Percentiles rank a stretch among this genome's conserved stretches.
phyloP scores from a whole-genome alignment of 2,888 invertebrate species.

The Drosophila maculinotata region DNA sequence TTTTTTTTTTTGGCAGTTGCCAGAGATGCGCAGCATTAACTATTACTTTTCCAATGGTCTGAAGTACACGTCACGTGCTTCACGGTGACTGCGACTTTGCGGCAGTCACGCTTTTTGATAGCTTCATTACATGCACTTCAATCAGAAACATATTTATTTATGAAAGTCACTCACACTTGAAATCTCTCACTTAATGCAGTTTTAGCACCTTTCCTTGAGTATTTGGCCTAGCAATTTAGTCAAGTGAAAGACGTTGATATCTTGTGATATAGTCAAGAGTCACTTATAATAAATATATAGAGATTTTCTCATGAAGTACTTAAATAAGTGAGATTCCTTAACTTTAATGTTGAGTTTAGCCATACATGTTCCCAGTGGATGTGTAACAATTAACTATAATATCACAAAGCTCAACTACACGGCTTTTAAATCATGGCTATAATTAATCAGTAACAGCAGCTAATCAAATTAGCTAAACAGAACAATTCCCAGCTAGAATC shows the following conservation, averaged over 20 bases:
- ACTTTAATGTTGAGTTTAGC: background rate
- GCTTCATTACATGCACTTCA: constrained; percentile 32
- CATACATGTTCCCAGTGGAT: background rate
- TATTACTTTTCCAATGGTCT: constrained; percentile 10
- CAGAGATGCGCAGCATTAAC: constrained; percentile 25
- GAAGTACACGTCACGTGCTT: constrained; percentile 24
- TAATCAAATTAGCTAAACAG: background rate
- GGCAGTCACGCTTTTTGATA: constrained; percentile 37
- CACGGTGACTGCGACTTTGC: constrained; percentile 9
- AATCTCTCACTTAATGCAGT: constrained; percentile 8
- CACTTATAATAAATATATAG: constrained; percentile 3
- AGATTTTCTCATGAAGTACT: background rate
- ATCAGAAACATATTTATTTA: constrained; percentile 23
- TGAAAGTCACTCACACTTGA: constrained; percentile 35
- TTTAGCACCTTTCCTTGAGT: constrained; percentile 10
- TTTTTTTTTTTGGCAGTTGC: background rate
- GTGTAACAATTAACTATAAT: too few species aligned
- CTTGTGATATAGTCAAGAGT: constrained; percentile 8
- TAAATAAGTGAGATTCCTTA: background rate
- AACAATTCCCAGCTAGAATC: background rate
- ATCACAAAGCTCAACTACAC: too few species aligned
- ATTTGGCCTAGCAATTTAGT: constrained; percentile 6
- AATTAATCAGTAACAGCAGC: background rate
- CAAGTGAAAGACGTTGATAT: constrained; percentile 16
- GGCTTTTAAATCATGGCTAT: too few species aligned